These are phyloP conservation scores for Eupleurogrammus muticus DNA, from an alignment of 2,797 vertebrate species.

Conservation along the genomic window DNA sequence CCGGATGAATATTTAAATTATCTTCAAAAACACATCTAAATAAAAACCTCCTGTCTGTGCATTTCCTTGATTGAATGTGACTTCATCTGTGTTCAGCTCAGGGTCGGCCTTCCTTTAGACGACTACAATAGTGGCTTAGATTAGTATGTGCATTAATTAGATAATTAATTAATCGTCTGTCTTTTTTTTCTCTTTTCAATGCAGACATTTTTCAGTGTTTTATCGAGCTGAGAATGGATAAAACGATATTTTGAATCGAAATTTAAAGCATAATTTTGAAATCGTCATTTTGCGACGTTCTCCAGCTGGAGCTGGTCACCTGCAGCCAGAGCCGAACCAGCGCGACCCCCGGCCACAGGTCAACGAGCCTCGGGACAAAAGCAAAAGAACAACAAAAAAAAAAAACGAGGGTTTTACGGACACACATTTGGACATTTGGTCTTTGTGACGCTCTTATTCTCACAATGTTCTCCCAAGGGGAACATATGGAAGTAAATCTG, in stretches of 20 bases:
- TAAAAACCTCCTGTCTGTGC: background rate
- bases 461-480: background rate
- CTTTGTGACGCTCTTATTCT: background rate
- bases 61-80: background rate
- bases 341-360: background rate
- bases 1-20: too few relatives aligned
- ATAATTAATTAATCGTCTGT: too few relatives aligned
- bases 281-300: background rate
- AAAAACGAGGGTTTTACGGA: too few relatives aligned
- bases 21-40: too few relatives aligned
- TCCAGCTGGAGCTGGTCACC: background rate
- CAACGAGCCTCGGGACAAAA: background rate
- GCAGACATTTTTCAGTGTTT: too few relatives aligned
- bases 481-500: too few relatives aligned
- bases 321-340: background rate
- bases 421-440: background rate
- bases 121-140: background rate
- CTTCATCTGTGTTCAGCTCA: background rate
- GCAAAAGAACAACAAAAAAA: too few relatives aligned
- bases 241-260: too few relatives aligned
- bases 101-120: background rate
- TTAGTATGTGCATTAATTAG: background rate
- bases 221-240: too few relatives aligned
- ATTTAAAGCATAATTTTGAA: background rate
- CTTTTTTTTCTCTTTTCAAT: too few relatives aligned